Evolutionary conservation across 2,113 vertebrate species (phyloP).

Genomic region (Zootoca vivipara): DNA sequence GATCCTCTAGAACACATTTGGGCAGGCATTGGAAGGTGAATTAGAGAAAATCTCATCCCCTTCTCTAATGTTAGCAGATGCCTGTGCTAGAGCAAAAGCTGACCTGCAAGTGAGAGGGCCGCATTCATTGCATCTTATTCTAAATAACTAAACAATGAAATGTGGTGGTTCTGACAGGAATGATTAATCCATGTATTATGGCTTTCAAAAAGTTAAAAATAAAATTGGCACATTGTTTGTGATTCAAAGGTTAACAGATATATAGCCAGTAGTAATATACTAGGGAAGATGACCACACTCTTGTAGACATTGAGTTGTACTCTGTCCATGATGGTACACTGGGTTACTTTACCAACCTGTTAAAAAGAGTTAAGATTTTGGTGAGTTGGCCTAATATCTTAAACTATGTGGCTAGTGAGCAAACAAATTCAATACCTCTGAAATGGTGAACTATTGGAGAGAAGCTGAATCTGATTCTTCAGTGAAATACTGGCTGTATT

Average conservation of each 20-base stretch:
- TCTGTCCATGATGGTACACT: neutral
- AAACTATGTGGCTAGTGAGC: neutral
- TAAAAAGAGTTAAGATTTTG: neutral
- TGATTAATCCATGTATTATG: neutral
- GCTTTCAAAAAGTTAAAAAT: neutral
- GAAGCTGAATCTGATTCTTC: neutral
- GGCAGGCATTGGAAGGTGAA: neutral
- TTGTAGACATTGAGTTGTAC: neutral
- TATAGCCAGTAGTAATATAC: fast-evolving
- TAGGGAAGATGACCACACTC: neutral
- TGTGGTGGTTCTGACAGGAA: neutral
- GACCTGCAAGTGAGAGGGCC: neutral
- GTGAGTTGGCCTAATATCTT: neutral
- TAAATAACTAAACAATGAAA: neutral
- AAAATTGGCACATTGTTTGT: neutral
- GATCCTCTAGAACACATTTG: neutral
- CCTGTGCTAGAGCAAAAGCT: neutral
- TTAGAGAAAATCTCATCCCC: neutral
- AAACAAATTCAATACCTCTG: neutral
- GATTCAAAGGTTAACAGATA: neutral
- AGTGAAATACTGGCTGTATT: neutral
- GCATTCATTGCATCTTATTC: too few species aligned
- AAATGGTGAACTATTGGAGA: neutral
- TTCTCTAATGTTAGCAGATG: neutral
- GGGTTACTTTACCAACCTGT: neutral